A percentile compares a stretch with the other conserved stretches of the same genome.
Evolutionary conservation across 2,113 vertebrate genomes (phyloP).

Genomic region (Amazona guildingii): DNA sequence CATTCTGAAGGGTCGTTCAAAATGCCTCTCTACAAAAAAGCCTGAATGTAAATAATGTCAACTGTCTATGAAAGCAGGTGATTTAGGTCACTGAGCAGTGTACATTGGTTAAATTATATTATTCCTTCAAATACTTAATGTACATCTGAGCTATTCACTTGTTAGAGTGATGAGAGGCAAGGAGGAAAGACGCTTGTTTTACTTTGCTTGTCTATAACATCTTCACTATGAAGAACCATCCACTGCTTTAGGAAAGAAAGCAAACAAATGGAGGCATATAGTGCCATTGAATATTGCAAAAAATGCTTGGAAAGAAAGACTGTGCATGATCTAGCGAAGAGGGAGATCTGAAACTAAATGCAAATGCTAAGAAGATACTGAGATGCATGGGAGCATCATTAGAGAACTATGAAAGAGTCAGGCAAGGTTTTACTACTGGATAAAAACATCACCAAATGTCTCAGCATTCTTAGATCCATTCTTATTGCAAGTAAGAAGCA

Average conservation of each 20-base stretch:
- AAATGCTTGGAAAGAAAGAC: background rate
- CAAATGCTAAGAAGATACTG: background rate
- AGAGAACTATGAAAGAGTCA: background rate
- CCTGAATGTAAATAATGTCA: constrained; percentile 55
- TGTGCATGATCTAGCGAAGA: background rate
- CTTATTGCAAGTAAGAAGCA: background rate
- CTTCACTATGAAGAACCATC: background rate
- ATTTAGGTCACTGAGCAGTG: constrained; percentile 42
- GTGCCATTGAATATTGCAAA: background rate
- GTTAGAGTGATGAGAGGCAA: background rate
- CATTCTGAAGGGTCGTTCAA: constrained; percentile 29
- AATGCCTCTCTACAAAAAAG: constrained; percentile 16
- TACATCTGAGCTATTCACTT: background rate
- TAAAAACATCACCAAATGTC: background rate
- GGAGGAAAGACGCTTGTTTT: background rate
- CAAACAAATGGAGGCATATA: background rate
- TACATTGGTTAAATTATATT: constrained; percentile 52
- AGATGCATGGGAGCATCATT: background rate
- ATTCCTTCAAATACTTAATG: constrained; percentile 51
- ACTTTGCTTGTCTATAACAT: constrained; percentile 13
- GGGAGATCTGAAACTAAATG: background rate
- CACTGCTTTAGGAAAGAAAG: background rate
- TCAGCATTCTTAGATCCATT: constrained; percentile 2
- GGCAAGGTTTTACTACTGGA: background rate
- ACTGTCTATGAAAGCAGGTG: constrained; percentile 2